Evolutionary conservation across 2,113 vertebrate genomes (phyloP).

Genomic region (Murina feae): DNA sequence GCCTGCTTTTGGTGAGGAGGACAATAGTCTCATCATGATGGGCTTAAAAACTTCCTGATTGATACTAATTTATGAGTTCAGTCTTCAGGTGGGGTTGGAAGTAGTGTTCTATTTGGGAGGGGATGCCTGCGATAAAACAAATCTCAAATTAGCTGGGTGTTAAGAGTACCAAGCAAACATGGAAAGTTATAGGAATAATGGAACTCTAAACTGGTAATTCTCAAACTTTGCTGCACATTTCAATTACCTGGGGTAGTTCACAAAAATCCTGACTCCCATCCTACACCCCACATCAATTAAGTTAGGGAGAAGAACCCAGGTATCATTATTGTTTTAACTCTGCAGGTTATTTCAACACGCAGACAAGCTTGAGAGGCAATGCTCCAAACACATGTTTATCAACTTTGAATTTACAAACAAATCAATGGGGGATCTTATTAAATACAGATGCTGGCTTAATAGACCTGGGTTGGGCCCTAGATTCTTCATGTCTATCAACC

Average conservation of each 20-base stretch:
- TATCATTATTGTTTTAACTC: not conserved
- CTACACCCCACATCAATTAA: not conserved
- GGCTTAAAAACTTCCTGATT: not conserved
- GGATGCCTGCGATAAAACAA: not conserved
- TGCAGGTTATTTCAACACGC: not conserved
- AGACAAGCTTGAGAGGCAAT: not conserved
- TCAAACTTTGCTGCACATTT: not conserved
- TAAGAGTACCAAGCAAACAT: not conserved
- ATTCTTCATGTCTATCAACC: not conserved
- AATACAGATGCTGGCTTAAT: not conserved
- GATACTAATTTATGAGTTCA: not conserved
- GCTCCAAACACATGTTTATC: not conserved
- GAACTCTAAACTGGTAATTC: not conserved
- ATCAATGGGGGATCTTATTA: not conserved
- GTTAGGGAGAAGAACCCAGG: not conserved
- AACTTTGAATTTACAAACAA: not conserved
- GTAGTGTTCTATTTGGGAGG: not conserved
- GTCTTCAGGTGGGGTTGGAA: not conserved
- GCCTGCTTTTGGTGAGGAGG: not conserved
- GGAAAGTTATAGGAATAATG: not conserved
- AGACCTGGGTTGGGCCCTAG: not conserved
- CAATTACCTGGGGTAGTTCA: not conserved
- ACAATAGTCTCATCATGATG: not conserved
- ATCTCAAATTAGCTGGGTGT: not conserved
- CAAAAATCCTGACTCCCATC: not conserved